phyloP scores from a whole-genome alignment of 2,113 vertebrate species.

The Tor tambroides region DNA sequence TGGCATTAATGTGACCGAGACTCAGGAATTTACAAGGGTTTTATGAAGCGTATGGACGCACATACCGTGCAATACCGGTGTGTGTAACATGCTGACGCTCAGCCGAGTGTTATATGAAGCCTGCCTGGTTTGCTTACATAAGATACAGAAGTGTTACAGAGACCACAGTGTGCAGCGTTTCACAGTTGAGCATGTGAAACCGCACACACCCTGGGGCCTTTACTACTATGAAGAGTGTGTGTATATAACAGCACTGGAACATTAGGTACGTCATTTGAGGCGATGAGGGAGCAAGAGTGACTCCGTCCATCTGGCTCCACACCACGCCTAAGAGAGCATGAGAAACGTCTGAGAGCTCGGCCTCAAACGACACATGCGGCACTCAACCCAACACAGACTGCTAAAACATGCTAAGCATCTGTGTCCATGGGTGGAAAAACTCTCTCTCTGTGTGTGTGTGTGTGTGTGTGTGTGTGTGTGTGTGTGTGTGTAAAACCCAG shows the following conservation, averaged over 20 bases:
- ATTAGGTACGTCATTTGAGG: not conserved
- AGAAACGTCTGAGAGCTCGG: slow-evolving; percentile 57
- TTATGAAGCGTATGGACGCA: slow-evolving; percentile 8
- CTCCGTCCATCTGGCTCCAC: slow-evolving; percentile 44
- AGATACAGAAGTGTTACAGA: slow-evolving; percentile 20
- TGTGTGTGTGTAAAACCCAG: not conserved
- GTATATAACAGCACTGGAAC: slow-evolving; percentile 48
- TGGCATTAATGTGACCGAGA: not conserved
- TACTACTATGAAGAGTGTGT: not conserved
- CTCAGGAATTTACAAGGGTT: not conserved
- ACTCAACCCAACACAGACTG: slow-evolving; percentile 37
- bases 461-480: not conserved
- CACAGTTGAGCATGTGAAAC: slow-evolving; percentile 16
- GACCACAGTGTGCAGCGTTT: not conserved
- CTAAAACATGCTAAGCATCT: slow-evolving; percentile 11
- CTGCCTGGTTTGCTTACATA: slow-evolving; percentile 17
- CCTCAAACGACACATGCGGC: slow-evolving; percentile 39
- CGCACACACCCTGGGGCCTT: slow-evolving; percentile 13
- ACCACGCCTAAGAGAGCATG: slow-evolving; percentile 43
- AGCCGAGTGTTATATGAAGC: not conserved
- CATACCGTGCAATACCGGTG: not conserved
- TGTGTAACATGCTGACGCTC: not conserved
- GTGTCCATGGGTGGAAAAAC: not conserved
- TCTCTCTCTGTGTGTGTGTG: not conserved
- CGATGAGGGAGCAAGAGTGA: not conserved